phyloP scores from a whole-genome alignment of 1,140 invertebrate genomes.

The Portunus trituberculatus region DNA sequence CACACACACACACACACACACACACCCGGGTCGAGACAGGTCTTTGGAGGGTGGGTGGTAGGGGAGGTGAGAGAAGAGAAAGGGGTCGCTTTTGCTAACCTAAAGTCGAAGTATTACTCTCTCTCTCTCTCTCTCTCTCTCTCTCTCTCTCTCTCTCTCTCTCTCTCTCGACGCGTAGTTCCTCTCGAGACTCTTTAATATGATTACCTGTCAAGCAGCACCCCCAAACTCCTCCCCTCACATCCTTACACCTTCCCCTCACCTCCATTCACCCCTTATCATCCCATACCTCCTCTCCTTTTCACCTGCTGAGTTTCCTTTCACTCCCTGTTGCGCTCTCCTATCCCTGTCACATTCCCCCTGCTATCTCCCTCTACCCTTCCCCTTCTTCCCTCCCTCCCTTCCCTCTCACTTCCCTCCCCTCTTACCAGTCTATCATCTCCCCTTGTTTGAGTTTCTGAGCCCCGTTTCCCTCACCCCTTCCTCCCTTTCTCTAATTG shows the following conservation, averaged over 20 bases:
- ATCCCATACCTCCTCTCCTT: too few species aligned
- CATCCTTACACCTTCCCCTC: not conserved
- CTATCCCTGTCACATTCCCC: not conserved
- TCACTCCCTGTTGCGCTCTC: not conserved
- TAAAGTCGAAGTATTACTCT: not conserved
- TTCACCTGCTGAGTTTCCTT: not conserved
- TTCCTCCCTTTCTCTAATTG: too few species aligned
- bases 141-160: too few species aligned
- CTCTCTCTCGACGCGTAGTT: too few species aligned
- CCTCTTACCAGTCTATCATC: too few species aligned
- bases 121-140: constrained; percentile 9
- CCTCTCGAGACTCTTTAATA: not conserved
- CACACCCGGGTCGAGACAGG: not conserved
- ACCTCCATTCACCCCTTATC: not conserved
- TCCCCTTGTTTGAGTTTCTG: too few species aligned
- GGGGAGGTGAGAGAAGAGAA: too few species aligned
- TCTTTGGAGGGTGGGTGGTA: too few species aligned
- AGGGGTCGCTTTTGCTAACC: not conserved
- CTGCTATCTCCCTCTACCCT: too few species aligned
- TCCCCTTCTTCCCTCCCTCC: not conserved
- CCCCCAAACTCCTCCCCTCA: too few species aligned
- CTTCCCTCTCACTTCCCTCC: not conserved
- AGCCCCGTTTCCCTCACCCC: too few species aligned
- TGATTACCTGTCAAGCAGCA: not conserved
- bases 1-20: not conserved